Evolutionary conservation across 2,113 vertebrate species (phyloP), one percentile per base, ranked within the genome.

Genomic region (Sorex araneus): DNA sequence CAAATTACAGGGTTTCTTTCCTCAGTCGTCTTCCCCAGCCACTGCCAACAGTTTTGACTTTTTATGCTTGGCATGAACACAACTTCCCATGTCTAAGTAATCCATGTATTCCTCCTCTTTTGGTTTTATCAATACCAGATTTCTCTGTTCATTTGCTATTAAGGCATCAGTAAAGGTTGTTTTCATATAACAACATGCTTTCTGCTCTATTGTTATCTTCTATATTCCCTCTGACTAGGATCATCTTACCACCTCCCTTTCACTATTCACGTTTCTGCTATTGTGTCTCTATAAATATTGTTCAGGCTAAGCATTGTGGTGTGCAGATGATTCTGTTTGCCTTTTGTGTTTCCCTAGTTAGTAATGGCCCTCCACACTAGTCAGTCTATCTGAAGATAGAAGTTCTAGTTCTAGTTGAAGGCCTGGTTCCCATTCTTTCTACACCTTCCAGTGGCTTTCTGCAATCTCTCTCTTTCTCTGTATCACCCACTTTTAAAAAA

Each of bases 291-390:
- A 28, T 75, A 81, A 28, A 36, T 82, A 75, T 16, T 40, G 13
- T 57, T 70, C 47, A 36, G 60, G 30, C 81, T 80, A 63, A 28
- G 70, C 19, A 21, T 3, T 4, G 4, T 27, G 18, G 21, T 12
- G 1, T 67, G 3, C 6, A n/a, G 19, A 76, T 71, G 32, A 40
- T 66, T 19, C 43, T 30, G 43, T 60, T 70, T 90, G 66, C 64
- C 66, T 13, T 83, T 21, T 74, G n/a, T 89, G 23, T 92, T 79
- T 89, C 66, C 13, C 74, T 71, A 21, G 19, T 77, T 92, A 54
- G 43, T 71, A 28, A 50, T 45, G 45, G 5, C 8, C 1, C 45
- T 4, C 50, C 40, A 11, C 1, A 2, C 25, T 64, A 89, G 69
- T 71, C 66, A n/a, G 18, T 70, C 69, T 69, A 57, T 40, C 30